Base-by-base conservation (phyloP, 2,888 invertebrate genomes). In the Acanthoscelides obtectus region DNA sequence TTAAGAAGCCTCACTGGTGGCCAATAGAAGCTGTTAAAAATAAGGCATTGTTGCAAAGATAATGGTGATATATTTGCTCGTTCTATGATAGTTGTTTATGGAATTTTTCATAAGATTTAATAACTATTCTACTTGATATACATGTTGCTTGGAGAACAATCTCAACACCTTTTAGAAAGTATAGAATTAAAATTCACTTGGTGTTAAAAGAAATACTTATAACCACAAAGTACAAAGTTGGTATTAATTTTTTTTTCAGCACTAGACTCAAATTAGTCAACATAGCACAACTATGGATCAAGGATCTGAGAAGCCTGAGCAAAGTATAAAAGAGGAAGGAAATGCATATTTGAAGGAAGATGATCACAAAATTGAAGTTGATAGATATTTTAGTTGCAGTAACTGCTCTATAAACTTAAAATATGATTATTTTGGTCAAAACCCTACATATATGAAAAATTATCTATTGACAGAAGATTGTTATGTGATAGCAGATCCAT, bases 401-500 rank as follows among this genome's bases (percentile, higher is more conserved):
- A 82, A 83, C 64, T 96, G 96, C 83, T 84, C 86, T 25, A 84
- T 95, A 80, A 83, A 86, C 76, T 94, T 94, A 84, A 88, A 88
- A 76, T 93, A 90, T 71, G 90, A 94, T 77, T 96, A 93, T 81
- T 93, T 90, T 84, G 96, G 96, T 22, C 87, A 84, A 19, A 88
- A 88, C 74, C 94, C 95, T 22, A 91, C 93, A 2, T 95, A 94
- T 83, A 89, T 91, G 1, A 89, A 90, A 75, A 89, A 90, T 72
- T 86, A 94, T 64, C 83, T 86, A 63, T 89, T 95, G 71, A 86
- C 88, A 76, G 94, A 94, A 82, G 89, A 93, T 45, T 91, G 90
- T 74, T 97, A 92, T 84, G 85, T 95, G 0, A 92, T 94, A 89
- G 93, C 92, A 80, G 96, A 96, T 86, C 96, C 96, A 0, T 96